These are phyloP conservation scores for Drosophila arizonae DNA, from an alignment of 1,140 invertebrate genomes.

Conservation along the genomic window DNA sequence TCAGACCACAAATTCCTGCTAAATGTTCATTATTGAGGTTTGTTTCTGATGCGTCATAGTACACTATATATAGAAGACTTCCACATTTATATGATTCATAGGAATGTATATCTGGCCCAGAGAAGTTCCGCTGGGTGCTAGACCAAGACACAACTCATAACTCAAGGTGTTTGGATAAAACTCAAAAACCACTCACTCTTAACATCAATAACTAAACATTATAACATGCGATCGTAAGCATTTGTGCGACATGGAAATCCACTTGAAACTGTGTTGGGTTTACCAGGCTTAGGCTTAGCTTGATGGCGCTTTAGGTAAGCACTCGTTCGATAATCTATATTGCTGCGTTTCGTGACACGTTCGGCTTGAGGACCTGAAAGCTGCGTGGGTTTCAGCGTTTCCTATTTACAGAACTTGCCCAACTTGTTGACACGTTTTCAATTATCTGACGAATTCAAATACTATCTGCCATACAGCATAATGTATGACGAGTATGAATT, in stretches of 20 bases:
- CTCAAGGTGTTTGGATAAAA: too few species aligned
- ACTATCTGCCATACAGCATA: conserved; percentile 2
- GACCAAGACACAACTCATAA: too few species aligned
- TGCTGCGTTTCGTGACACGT: conserved; percentile 22
- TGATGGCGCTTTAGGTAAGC: not conserved
- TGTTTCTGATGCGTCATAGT: not conserved
- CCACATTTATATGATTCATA: not conserved
- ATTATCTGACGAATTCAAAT: conserved; percentile 66
- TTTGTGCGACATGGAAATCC: conserved; percentile 18
- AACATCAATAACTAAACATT: not conserved
- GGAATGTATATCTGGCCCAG: too few species aligned
- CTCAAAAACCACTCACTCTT: not conserved
- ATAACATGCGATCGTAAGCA: not conserved
- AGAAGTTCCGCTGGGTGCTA: too few species aligned
- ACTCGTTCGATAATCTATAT: conserved; percentile 30
- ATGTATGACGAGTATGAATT: conserved; percentile 39
- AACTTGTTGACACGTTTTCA: conserved; percentile 77
- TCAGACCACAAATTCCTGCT: not conserved
- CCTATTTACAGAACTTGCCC: conserved; percentile 46
- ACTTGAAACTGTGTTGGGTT: not conserved
- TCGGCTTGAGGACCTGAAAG: conserved; percentile 36
- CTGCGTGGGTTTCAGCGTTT: conserved; percentile 24
- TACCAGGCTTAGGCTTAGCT: not conserved
- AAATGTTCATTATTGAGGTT: conserved; percentile 3
- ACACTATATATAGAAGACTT: not conserved